Conservation (phyloP, 2,888 invertebrate species). For the Trichogramma evanescens region DNA sequence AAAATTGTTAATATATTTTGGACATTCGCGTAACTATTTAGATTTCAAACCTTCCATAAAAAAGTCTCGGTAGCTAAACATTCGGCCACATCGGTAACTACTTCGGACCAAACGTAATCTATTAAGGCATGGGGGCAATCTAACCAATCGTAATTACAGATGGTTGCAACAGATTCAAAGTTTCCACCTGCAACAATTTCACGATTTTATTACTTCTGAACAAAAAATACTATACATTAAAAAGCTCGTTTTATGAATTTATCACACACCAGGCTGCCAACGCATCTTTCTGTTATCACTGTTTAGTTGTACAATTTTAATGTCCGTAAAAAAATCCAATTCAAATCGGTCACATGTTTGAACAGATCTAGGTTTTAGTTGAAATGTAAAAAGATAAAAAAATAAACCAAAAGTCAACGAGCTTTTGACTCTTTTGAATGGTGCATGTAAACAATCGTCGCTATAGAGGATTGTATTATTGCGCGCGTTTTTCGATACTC, state of each 20-base stretch:
- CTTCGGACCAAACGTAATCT: conserved; percentile 39
- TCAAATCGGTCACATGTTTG: neutral
- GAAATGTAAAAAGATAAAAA: neutral
- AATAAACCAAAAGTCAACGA: neutral
- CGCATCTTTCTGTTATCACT: conserved; percentile 27
- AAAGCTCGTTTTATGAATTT: neutral
- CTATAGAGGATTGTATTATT: neutral
- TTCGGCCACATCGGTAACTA: conserved; percentile 40
- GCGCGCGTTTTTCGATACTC: neutral
- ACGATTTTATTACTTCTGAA: too few species aligned
- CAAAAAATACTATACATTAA: too few species aligned
- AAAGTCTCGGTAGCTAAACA: conserved; percentile 32
- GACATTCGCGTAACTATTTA: neutral
- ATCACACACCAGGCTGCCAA: conserved; percentile 35
- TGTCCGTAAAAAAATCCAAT: neutral
- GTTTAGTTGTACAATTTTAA: conserved; percentile 8
- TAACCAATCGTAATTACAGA: conserved; percentile 35
- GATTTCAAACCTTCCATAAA: conserved; percentile 32
- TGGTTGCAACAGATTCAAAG: conserved; percentile 32
- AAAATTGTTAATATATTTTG: neutral
- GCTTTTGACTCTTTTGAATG: neutral
- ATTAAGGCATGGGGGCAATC: conserved; percentile 34
- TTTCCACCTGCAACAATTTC: conserved; percentile 33
- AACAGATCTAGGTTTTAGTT: neutral
- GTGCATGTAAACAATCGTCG: neutral